phyloP scores from a whole-genome alignment of 1,140 invertebrate genomes.

The Melitaea cinxia region DNA sequence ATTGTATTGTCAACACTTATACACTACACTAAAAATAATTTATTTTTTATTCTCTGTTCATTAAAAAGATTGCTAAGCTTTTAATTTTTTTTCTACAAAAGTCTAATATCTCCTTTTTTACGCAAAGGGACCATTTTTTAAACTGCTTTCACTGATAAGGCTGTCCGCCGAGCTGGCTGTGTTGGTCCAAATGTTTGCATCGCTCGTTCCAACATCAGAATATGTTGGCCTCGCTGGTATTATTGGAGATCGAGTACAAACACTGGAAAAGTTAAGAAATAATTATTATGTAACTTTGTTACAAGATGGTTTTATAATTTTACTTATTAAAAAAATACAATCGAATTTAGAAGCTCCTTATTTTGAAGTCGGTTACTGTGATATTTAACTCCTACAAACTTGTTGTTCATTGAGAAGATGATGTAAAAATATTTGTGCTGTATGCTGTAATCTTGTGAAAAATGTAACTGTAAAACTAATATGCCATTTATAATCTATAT shows the following conservation, averaged over 20 bases:
- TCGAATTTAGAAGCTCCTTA: too few relatives aligned
- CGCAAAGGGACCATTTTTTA: too few relatives aligned
- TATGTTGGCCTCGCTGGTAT: slow-evolving; percentile 88
- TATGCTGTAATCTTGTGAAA: background rate
- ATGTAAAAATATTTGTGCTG: background rate
- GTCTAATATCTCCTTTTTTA: background rate
- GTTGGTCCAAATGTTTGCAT: slow-evolving; percentile 88
- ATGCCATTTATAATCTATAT: too few relatives aligned
- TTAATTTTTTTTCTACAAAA: background rate
- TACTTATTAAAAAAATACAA: too few relatives aligned
- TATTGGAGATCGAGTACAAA: slow-evolving; percentile 89
- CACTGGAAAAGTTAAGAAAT: slow-evolving; percentile 76
- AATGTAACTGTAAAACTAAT: too few relatives aligned
- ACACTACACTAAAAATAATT: background rate
- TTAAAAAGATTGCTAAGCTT: background rate
- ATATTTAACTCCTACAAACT: too few relatives aligned
- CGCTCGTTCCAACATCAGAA: slow-evolving; percentile 83
- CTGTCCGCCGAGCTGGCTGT: slow-evolving; percentile 78
- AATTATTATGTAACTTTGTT: background rate
- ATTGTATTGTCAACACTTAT: slow-evolving; percentile 11
- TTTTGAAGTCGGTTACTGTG: too few relatives aligned
- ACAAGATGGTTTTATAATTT: too few relatives aligned
- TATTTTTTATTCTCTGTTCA: background rate
- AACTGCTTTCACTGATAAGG: slow-evolving; percentile 50
- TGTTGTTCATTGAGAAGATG: too few relatives aligned